Conservation (phyloP, 2,888 invertebrate genomes). For the Onchidella celtica region DNA sequence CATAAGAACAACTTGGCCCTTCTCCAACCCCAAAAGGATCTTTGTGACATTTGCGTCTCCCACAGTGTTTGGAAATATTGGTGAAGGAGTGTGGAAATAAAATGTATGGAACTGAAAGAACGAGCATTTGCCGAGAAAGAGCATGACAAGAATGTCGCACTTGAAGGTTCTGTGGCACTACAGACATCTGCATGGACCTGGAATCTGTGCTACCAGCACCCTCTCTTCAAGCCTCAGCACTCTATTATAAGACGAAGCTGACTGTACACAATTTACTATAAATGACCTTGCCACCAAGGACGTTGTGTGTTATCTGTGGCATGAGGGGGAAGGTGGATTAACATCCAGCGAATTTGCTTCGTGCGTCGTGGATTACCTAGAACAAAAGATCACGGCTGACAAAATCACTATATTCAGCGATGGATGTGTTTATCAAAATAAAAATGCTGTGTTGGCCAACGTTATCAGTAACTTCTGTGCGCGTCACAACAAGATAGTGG, state of each 20-base stretch:
- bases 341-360: background rate
- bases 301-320: background rate
- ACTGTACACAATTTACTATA: background rate
- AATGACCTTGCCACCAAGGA: no score
- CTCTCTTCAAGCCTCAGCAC: background rate
- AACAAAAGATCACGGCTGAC: background rate
- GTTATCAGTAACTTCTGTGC: background rate
- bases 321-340: background rate
- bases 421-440: background rate
- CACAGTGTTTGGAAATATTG: background rate
- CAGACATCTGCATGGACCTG: background rate
- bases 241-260: background rate
- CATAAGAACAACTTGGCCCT: background rate
- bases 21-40: background rate
- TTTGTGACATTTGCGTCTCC: background rate
- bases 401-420: background rate
- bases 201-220: background rate
- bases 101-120: background rate
- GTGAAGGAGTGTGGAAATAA: background rate
- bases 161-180: background rate
- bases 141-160: background rate
- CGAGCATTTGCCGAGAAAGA: background rate
- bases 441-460: background rate
- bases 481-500: background rate
- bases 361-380: background rate